Base-by-base conservation (phyloP, 2,888 invertebrate genomes). In the Pterostichus niger region DNA sequence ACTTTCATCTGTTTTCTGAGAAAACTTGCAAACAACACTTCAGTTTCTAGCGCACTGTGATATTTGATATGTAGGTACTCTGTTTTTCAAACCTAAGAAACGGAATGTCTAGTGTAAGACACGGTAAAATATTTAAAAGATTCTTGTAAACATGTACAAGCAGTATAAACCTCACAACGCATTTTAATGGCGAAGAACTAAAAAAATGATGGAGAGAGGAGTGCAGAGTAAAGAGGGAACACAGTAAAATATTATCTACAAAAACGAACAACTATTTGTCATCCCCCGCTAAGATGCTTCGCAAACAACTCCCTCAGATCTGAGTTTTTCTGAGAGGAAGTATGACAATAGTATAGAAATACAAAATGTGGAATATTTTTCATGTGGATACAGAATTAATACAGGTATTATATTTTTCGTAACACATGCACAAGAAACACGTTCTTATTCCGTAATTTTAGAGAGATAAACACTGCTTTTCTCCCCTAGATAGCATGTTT, bases 211-310 rank as follows among this genome's bases (percentile, higher is more conserved):
- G 9, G 6, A 5, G 6, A 40, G 9, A 2, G 9, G 13, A 56
- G 33, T 11, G 35, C 35, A 71, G 40, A 46, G 17, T 68, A 40
- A 68, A 68, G 64, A 68, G 44, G 71, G 15, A 44, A 0, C 46
- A 2, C 17, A 15, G 31, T 10, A 49, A 71, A 71, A 71, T 71
- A 71, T 46, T 71, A 44, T 15, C 71, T 44, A 17, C 7, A 71
- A 71, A 71, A 71, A 71, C 71, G 44, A 49, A 71, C 44, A 7
- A 49, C 49, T 44, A 71, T 71, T 46, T 71, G 46, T 71, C 71
- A 71, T 71, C 46, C 31, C 5, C n/a, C 13, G 33, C 13, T 71
- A 46, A 46, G 4, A 64, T 17, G 46, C 71, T 46, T 44, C 35
- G 11, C 46, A 64, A 64, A 64, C 33, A 64, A n/a, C n/a, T 5